These are phyloP conservation scores for Daphoenositta chrysoptera DNA, from an alignment of 2,113 vertebrate species.

Conservation along the genomic window DNA sequence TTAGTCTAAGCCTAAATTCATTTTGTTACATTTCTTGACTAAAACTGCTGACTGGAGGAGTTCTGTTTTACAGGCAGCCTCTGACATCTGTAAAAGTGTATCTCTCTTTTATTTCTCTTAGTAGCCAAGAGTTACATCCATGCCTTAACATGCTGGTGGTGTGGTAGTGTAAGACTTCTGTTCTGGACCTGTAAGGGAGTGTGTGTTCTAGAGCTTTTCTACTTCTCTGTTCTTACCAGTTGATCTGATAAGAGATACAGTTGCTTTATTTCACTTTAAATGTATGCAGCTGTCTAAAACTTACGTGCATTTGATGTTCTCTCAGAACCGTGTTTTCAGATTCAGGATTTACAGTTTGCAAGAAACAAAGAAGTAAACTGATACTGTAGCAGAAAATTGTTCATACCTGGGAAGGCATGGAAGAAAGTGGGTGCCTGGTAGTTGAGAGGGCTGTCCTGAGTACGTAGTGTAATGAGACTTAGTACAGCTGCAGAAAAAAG, in stretches of 20 bases:
- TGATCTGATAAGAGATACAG: background rate
- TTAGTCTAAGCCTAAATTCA: background rate
- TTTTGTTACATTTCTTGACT: background rate
- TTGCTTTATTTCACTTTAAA: background rate
- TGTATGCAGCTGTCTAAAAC: background rate
- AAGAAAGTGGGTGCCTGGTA: fast-evolving
- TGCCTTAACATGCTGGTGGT: background rate
- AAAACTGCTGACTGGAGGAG: background rate
- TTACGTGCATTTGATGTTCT: fast-evolving
- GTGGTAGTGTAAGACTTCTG: background rate
- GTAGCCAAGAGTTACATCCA: background rate
- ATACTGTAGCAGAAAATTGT: background rate
- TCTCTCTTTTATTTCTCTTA: background rate
- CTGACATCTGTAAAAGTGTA: background rate
- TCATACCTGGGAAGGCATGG: background rate
- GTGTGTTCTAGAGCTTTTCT: background rate
- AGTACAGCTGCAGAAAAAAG: background rate
- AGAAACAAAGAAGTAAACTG: background rate
- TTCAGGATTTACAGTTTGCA: background rate
- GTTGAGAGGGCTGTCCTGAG: background rate
- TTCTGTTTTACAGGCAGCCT: background rate
- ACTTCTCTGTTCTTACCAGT: background rate
- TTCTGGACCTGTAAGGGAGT: background rate
- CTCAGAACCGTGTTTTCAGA: background rate
- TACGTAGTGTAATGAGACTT: background rate